Evolutionary conservation across 1,140 invertebrate genomes (phyloP).

Genomic region (Gryllus bimaculatus): DNA sequence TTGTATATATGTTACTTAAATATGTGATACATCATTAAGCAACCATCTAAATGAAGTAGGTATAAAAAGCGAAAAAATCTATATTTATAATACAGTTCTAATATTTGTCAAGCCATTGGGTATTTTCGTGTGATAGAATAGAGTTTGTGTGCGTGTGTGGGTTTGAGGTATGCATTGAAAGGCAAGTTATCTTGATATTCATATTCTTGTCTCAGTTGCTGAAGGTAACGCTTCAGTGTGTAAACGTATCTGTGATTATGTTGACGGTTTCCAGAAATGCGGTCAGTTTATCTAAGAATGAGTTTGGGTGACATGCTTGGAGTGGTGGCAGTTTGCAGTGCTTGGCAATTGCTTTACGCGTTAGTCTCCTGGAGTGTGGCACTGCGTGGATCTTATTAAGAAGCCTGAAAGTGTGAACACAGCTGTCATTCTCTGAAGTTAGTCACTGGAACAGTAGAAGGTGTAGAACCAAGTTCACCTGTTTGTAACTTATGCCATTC

Average conservation of each 20-base stretch:
- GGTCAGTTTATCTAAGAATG: neutral
- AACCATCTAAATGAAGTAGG: neutral
- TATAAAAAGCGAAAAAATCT: neutral
- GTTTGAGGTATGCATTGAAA: neutral
- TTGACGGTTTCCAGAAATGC: neutral
- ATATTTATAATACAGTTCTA: slow-evolving; percentile 6
- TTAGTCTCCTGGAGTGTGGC: neutral
- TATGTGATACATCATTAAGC: neutral
- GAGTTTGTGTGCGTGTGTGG: neutral
- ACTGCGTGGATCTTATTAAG: neutral
- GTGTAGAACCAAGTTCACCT: too few relatives aligned
- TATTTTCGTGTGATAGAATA: neutral
- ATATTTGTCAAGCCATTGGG: slow-evolving; percentile 1
- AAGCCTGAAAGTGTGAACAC: neutral
- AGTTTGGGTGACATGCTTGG: neutral
- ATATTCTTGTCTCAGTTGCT: neutral
- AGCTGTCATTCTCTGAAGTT: neutral
- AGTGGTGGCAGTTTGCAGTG: neutral
- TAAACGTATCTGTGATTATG: neutral
- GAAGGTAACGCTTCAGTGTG: neutral
- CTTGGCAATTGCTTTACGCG: neutral
- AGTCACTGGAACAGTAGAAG: too few relatives aligned
- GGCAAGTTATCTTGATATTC: neutral
- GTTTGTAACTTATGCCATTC: too few relatives aligned
- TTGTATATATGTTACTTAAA: slow-evolving; percentile 3